Evolutionary conservation across 2,888 invertebrate species (phyloP), one percentile per base, ranked within the genome.

Genomic region (Nomada fabriciana): DNA sequence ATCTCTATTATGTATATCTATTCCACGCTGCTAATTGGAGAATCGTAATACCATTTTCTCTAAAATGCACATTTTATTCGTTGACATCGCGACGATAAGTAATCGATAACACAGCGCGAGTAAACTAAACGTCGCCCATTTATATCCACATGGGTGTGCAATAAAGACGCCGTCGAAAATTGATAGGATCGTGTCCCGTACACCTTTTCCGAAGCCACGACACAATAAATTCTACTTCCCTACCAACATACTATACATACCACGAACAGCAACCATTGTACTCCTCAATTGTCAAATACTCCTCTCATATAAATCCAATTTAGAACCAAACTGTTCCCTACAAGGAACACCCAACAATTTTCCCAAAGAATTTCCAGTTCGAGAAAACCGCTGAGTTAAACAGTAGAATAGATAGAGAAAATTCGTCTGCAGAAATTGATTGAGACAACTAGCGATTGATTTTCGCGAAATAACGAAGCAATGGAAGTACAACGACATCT

Each of bases 131-230:
- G 47, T 42, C 11, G 9, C 4, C 53, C 59, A 50, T 73, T 68
- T 36, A 63, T 68, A 50, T 73, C 25, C 47, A 47, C 36, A 36
- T 36, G 36, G 69, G 25, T 23, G 69, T 50, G 69, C 63, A 69
- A 75, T 75, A 79, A 79, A 75, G 57, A 43, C 18, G 43, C 29
- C 29, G 57, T 29, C 64, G 43, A 52, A 64, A 79, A 79, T 75
- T 79, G 69, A 75, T 65, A 23, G 64, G 3, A 23, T 64, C 59
- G 43, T 63, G 52, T 57, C 2, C 9, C 43, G 10, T 52, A 9
- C 20, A 69, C n/a, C 53, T 73, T 65, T 53, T 2, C 1, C 13
- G 20, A 0, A 36, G 36, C 36, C 15, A 50, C 29, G 72, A 20
- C 42, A 15, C 68, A 42, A 63, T 68, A 43, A 78, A 69, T 64